Conservation (phyloP, 2,113 vertebrate species). For the Seriola aureovittata region DNA sequence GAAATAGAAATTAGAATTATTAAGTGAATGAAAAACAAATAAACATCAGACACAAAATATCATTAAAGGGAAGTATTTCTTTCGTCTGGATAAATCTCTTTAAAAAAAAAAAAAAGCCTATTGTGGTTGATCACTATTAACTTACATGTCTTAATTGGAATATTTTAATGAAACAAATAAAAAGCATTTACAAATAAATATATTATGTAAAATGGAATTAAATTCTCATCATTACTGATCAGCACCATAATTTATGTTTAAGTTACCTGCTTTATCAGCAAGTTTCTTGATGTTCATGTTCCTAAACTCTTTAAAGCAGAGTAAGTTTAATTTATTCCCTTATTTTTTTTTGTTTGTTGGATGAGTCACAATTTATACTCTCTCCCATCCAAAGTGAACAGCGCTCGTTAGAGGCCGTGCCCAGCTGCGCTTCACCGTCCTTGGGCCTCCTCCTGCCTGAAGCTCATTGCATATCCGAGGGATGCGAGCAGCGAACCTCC, state of each 20-base stretch:
- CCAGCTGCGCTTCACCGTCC: constrained; percentile 22
- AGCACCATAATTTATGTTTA: neutral
- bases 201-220: neutral
- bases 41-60: neutral
- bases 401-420: neutral
- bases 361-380: neutral
- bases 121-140: neutral
- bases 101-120: neutral
- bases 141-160: too few relatives aligned
- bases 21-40: neutral
- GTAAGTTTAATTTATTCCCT: neutral
- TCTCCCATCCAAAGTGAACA: neutral
- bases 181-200: neutral
- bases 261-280: neutral
- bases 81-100: neutral
- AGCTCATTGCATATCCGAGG: constrained; percentile 40
- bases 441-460: constrained; percentile 51
- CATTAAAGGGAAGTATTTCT: neutral
- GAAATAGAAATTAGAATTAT: neutral
- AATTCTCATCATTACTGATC: neutral
- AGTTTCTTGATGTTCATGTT: neutral
- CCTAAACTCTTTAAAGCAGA: neutral
- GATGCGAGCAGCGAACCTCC: constrained; percentile 47
- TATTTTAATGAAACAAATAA: neutral
- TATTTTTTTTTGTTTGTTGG: neutral